A percentile compares a stretch with the other conserved stretches of the same genome.
These are phyloP conservation scores for Epinotia bilunana DNA, from an alignment of 2,888 invertebrate species.

Conservation along the genomic window DNA sequence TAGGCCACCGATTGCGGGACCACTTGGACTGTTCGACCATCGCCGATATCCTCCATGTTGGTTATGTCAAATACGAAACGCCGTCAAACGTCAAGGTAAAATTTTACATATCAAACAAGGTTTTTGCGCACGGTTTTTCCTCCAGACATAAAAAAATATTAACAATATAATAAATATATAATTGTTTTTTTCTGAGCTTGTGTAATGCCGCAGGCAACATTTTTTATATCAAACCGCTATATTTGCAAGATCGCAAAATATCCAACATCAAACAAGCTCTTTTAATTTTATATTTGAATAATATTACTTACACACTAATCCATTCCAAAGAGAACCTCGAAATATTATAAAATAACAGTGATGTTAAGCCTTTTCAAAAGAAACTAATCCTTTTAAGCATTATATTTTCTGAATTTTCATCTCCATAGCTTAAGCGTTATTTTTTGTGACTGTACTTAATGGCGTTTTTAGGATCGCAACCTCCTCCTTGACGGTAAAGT, in stretches of 20 bases:
- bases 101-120: too few relatives aligned
- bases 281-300: not conserved
- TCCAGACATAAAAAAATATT: too few relatives aligned
- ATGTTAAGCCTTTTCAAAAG: not conserved
- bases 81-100: too few relatives aligned
- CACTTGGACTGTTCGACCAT: too few relatives aligned
- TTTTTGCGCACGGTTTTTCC: too few relatives aligned
- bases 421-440: slow-evolving; percentile 10
- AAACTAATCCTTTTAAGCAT: slow-evolving; percentile 1
- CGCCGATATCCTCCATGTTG: too few relatives aligned
- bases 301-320: not conserved
- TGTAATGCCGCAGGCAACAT: not conserved
- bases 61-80: too few relatives aligned
- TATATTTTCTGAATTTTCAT: slow-evolving; percentile 12
- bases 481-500: slow-evolving; percentile 38
- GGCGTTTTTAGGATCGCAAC: slow-evolving; percentile 35
- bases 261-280: not conserved
- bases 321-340: not conserved
- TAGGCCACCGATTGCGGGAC: too few relatives aligned
- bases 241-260: not conserved
- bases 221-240: not conserved
- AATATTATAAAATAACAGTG: not conserved
- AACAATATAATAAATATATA: too few relatives aligned
- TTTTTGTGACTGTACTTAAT: slow-evolving; percentile 29
- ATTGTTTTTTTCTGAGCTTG: too few relatives aligned